Conservation (phyloP, 2,797 vertebrate genomes). For the Petrocephalus sullivani region DNA sequence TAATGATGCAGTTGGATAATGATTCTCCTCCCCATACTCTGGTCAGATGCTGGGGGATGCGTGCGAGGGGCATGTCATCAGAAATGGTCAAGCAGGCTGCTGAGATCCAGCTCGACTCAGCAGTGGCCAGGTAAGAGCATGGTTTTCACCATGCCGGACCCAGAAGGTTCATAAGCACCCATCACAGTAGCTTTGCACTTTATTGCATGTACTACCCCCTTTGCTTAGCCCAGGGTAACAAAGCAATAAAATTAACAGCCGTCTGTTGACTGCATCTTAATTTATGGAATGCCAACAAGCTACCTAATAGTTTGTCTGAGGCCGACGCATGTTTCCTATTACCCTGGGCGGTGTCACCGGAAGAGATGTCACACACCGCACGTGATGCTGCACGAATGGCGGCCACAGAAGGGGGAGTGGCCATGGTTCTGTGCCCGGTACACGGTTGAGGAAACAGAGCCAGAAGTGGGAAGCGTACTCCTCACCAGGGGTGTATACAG, state of each 20-base stretch:
- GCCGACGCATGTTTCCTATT: constrained; percentile 15
- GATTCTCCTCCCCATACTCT: neutral
- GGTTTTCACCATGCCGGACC: neutral
- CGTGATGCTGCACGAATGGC: no score
- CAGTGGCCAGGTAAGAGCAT: neutral
- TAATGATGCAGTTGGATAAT: neutral
- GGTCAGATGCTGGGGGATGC: neutral
- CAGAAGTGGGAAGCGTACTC: neutral
- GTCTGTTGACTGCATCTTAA: constrained; percentile 21
- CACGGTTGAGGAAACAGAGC: neutral
- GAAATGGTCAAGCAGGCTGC: neutral
- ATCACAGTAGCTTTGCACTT: constrained; percentile 1
- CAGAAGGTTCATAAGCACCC: constrained; percentile 16
- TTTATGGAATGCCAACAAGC: constrained; percentile 18
- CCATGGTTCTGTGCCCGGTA: neutral
- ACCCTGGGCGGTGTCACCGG: neutral
- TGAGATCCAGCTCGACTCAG: neutral
- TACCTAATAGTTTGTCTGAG: neutral
- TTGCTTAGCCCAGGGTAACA: constrained; percentile 21
- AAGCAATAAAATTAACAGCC: constrained; percentile 23
- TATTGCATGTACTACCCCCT: constrained; percentile 14
- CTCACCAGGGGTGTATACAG: neutral
- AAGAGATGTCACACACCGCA: neutral
- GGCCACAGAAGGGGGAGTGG: neutral
- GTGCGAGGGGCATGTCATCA: neutral